Evolutionary conservation across 2,113 vertebrate species (phyloP), one percentile per base, ranked within the genome.

Genomic region (Cyprinodon tularosa): DNA sequence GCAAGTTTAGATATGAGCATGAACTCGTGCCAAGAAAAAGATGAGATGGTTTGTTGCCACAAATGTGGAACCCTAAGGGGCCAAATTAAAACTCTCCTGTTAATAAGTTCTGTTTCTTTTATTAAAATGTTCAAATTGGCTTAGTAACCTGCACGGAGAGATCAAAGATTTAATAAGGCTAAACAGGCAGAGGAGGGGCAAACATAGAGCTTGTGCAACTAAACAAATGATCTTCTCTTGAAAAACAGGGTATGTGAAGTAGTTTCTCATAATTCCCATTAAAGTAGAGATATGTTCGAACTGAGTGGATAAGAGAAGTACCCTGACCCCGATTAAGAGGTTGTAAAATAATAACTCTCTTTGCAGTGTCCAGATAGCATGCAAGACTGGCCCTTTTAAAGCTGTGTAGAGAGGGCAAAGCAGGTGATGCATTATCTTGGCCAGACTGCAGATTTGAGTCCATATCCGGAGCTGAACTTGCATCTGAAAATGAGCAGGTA

Each of bases 211-310:
- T 72, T 48, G 57, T 78, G 59, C 47, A 66, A 75, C 67, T 71
- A 68, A 83, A 66, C 69, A 85, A 77, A 86, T 57, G 72, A 86
- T 77, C 70, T 84, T 65, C 71, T 68, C 66, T 72, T 40, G 29
- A 13, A 61, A 78, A 85, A 78, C 57, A 60, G 72, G 39, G 22
- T 74, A 61, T 80, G 69, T n/a, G 6, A 10, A 20, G 59, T 14
- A 69, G 40, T 80, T 80, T 76, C 64, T 68, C 7, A 36, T 38
- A 36, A 77, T 82, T 82, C 68, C 63, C 68, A 89, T 86, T 77
- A 83, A 77, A 86, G 79, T 39, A 74, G 84, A 72, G 84, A 83
- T 87, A 78, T 40, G 61, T 68, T 84, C 62, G 76, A 69, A 72
- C 53, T 65, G 70, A 80, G 68, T 63, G 78, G 72, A 78, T 75